phyloP scores from a whole-genome alignment of 53 echinoderm and acorn worm genomes.

The Zoroaster sp. region DNA sequence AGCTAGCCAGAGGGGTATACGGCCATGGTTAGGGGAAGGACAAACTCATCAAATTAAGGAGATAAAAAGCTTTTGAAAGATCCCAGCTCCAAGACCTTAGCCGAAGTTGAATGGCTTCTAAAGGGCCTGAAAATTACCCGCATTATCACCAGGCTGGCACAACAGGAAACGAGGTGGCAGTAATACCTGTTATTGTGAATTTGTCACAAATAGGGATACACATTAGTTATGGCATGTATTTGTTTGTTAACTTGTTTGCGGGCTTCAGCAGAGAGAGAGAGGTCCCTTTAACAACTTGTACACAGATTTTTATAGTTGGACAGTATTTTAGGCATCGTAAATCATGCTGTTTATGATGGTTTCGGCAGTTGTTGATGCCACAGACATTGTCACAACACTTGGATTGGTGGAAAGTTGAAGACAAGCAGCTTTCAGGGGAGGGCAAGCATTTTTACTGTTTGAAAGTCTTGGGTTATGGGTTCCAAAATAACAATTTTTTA shows the following conservation, averaged over 20 bases:
- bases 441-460: too few species aligned
- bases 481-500: too few species aligned
- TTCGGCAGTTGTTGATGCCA: neutral
- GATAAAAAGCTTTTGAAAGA: constrained; percentile 43
- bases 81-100: neutral
- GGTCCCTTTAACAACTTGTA: neutral
- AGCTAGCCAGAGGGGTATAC: constrained; percentile 13
- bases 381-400: too few species aligned
- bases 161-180: neutral
- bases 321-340: constrained; percentile 9
- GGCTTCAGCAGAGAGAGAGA: neutral
- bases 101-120: constrained; percentile 22
- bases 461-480: too few species aligned
- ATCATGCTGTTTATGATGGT: neutral
- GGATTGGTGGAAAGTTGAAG: neutral
- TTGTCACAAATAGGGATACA: constrained; percentile 3
- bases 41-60: constrained; percentile 40
- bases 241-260: neutral
- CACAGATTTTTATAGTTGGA: neutral
- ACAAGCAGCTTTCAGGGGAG: too few species aligned
- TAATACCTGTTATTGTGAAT: constrained; percentile 2
- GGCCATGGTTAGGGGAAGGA: neutral
- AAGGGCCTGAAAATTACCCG: constrained; percentile 10
- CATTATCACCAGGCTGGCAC: neutral
- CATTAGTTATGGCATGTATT: constrained; percentile 37